These are phyloP conservation scores for Tipula unca DNA, from an alignment of 2,888 invertebrate species.

Conservation along the genomic window DNA sequence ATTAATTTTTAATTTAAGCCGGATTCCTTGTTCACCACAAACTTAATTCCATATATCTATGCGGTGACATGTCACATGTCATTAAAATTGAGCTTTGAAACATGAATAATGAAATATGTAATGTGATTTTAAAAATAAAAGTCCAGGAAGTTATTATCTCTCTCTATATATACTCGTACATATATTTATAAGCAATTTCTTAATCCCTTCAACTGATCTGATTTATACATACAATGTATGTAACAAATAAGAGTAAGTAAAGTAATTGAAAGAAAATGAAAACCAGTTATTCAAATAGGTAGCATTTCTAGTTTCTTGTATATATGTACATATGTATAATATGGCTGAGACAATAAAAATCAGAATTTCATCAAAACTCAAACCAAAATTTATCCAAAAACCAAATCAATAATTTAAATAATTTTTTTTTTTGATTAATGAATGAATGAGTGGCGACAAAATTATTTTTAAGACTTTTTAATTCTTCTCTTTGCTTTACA, in stretches of 20 bases:
- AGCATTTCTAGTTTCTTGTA: neutral
- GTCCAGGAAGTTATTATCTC: neutral
- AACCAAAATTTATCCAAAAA: neutral
- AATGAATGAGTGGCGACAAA: conserved; percentile 2
- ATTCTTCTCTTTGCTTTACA: neutral
- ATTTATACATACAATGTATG: neutral
- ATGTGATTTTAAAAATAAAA: neutral
- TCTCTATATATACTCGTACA: neutral
- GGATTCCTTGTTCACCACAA: too few relatives aligned
- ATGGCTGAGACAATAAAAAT: neutral
- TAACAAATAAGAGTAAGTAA: neutral
- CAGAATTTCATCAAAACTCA: neutral
- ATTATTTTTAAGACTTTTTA: neutral
- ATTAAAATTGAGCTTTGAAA: neutral
- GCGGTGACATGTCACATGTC: too few relatives aligned
- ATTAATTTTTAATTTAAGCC: too few relatives aligned
- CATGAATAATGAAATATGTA: neutral
- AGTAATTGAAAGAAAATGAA: neutral
- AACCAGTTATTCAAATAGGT: neutral
- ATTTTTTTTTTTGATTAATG: neutral
- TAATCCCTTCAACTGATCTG: conserved; percentile 4
- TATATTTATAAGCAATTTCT: neutral
- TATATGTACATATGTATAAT: too few relatives aligned
- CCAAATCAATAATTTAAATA: neutral
- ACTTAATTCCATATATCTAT: too few relatives aligned